phyloP scores from a whole-genome alignment of 2,797 vertebrate species.

The Sebastes nivosus region DNA sequence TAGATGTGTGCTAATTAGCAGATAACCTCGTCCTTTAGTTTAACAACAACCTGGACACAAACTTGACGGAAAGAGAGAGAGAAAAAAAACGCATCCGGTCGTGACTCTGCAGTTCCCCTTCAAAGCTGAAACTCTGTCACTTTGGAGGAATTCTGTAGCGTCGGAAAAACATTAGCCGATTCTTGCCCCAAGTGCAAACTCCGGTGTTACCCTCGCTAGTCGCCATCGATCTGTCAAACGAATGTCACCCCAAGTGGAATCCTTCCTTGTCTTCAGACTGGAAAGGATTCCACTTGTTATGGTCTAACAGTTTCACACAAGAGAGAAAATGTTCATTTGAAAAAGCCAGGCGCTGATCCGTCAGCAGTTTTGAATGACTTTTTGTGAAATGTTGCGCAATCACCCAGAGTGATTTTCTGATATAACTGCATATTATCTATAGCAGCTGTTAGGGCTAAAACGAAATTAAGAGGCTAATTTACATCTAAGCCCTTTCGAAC shows the following conservation, averaged over 20 bases:
- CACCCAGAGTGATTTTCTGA: not conserved
- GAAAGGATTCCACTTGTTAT: conserved; percentile 15
- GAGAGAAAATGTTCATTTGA: conserved; percentile 2
- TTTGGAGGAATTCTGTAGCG: conserved; percentile 8
- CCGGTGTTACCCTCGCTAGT: conserved; percentile 1
- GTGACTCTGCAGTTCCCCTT: conserved; percentile 47
- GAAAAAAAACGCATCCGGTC: not conserved
- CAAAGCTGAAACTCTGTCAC: conserved; percentile 34
- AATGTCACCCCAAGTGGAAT: conserved; percentile 21
- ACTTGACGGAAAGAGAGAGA: conserved; percentile 44
- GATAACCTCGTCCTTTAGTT: conserved; percentile 60
- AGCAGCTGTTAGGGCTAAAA: not conserved
- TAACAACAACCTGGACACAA: conserved; percentile 51
- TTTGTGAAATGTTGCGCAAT: not conserved
- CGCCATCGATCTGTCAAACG: conserved; percentile 32
- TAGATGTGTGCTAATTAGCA: conserved; percentile 77
- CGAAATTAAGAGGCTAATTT: conserved; percentile 12
- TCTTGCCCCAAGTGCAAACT: conserved; percentile 22
- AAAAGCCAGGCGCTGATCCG: not conserved
- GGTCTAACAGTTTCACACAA: conserved; percentile 21
- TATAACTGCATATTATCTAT: not conserved
- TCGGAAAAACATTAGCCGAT: not conserved
- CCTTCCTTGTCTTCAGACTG: not conserved
- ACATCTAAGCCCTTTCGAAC: conserved; percentile 5
- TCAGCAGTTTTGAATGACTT: conserved; percentile 6